Conservation (phyloP, 2,797 vertebrate species). For the Molossus alvarezi region DNA sequence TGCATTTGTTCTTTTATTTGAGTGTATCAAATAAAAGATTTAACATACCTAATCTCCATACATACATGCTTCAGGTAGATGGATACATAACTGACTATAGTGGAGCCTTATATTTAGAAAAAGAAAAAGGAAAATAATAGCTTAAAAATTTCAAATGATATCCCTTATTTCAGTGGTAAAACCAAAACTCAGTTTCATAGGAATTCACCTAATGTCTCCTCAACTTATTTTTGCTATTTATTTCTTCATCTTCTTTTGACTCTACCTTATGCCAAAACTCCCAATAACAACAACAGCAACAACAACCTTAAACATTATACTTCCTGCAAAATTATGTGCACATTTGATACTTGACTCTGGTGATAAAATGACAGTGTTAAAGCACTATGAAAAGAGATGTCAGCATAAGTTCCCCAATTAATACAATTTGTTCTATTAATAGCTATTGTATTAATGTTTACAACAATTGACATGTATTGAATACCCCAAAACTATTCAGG, state of each 20-base stretch:
- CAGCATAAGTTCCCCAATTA: not conserved
- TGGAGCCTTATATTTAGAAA: slow-evolving; percentile 1
- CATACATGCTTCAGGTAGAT: not conserved
- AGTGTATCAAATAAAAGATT: slow-evolving; percentile 11
- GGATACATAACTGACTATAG: not conserved
- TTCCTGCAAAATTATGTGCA: slow-evolving; percentile 15
- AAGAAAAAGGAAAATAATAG: not conserved
- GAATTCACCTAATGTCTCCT: not conserved
- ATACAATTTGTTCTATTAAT: not conserved
- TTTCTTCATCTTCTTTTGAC: slow-evolving; percentile 1
- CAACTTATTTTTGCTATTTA: slow-evolving; percentile 10
- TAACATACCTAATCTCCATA: slow-evolving; percentile 20
- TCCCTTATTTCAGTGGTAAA: not conserved
- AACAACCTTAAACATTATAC: not conserved
- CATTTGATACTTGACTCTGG: not conserved
- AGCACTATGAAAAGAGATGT: not conserved
- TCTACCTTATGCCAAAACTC: not conserved
- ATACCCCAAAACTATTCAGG: not conserved
- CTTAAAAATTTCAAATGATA: slow-evolving; percentile 29
- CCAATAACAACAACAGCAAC: not conserved
- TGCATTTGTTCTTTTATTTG: slow-evolving; percentile 60
- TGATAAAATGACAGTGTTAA: not conserved
- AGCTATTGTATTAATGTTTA: not conserved
- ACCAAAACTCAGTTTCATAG: not conserved
- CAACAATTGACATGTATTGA: not conserved